Evolutionary conservation across 2,113 vertebrate genomes (phyloP), one percentile per base, ranked within the genome.

Genomic region (Apaloderma vittatum): DNA sequence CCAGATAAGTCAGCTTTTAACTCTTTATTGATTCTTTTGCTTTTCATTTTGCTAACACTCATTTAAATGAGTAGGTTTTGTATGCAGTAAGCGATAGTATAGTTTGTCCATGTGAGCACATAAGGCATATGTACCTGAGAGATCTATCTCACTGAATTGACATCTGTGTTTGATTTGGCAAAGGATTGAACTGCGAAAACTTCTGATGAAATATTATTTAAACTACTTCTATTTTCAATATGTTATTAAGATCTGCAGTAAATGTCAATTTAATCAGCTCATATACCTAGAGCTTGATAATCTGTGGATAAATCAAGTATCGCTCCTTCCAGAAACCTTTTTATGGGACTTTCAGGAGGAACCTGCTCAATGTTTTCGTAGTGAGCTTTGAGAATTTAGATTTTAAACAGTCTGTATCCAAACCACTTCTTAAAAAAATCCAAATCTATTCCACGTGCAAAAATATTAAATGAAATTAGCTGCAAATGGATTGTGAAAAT

Each of bases 1-100:
- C 75, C 27, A 59, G 49, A 94, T 61, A 96, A 96, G 34, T 93
- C 40, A 86, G 63, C 54, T 55, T 96, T 95, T 95, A 96, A 91
- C 58, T 70, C 45, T 79, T 51, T 93, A 91, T 78, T 82, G 43
- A 90, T 96, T 95, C 17, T 83, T 91, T 94, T 98, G 78, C 61
- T 94, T 95, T 96, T 91, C 9, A 6, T 37, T 97, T 97, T 95
- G 29, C 78, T 78, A 34, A 8, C 21, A 67, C 62, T 19, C 19
- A 78, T 95, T 95, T 94, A 92, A 97, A 93, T 70, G 14, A 94
- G 82, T 55, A 82, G 7, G 11, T 95, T 94, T 77, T 71, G 37
- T 91, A 54, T 32, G 13, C 61, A 90, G 24, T 77, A 46, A 92
- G 52, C 92, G 20, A 51, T 27, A 34, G 17, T 27, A 7, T 43